Evolutionary conservation across 2,888 invertebrate genomes (phyloP).

Genomic region (Sesia apiformis): DNA sequence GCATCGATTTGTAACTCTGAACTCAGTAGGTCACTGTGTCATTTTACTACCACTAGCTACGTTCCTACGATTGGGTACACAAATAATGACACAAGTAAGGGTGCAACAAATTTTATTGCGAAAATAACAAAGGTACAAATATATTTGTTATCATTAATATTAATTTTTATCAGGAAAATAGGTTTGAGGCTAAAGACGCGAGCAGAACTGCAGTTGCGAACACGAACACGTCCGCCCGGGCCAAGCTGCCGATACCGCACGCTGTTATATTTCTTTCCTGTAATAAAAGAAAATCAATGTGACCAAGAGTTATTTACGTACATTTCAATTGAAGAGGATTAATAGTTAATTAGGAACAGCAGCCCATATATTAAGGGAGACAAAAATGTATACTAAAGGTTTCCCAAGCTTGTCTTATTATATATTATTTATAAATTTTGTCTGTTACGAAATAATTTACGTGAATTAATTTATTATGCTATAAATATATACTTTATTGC

Average conservation of each 20-base stretch:
- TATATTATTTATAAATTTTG: too few species aligned
- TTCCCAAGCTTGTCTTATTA: too few species aligned
- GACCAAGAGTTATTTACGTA: too few species aligned
- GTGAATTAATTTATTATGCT: too few species aligned
- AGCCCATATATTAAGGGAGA: too few species aligned
- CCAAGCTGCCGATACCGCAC: conserved; percentile 45
- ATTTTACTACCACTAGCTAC: conserved; percentile 6
- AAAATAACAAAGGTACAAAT: conserved; percentile 66
- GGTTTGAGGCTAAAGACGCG: conserved; percentile 15
- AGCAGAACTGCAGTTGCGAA: conserved; percentile 23
- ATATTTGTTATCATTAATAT: conserved; percentile 10
- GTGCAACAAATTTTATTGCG: conserved; percentile 61
- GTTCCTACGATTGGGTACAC: neutral
- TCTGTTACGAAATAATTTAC: too few species aligned
- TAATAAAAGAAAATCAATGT: conserved; percentile 7
- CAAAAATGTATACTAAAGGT: too few species aligned
- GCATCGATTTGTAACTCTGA: conserved; percentile 46
- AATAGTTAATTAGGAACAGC: too few species aligned
- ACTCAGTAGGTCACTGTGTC: conserved; percentile 49
- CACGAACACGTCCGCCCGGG: conserved; percentile 22
- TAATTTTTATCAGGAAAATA: conserved; percentile 19
- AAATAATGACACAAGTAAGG: conserved; percentile 15
- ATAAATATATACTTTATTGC: too few species aligned
- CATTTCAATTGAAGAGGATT: too few species aligned
- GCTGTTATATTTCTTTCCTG: conserved; percentile 58